A percentile compares a stretch with the other conserved stretches of the same genome.
Evolutionary conservation across 1,140 invertebrate genomes (phyloP).

Genomic region (Euwallacea fornicatus): DNA sequence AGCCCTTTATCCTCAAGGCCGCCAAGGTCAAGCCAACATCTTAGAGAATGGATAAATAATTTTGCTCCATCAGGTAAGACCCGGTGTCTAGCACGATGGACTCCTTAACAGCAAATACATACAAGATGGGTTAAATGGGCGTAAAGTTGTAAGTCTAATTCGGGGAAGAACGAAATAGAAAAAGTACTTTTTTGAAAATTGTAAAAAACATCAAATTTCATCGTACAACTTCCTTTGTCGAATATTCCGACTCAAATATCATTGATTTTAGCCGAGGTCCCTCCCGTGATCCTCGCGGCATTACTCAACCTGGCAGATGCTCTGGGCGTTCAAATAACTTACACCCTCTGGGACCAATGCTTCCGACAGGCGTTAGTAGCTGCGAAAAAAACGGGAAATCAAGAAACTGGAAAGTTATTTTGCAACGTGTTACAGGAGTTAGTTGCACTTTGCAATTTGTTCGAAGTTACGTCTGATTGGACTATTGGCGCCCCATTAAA

Average conservation of each 20-base stretch:
- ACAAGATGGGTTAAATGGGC: not conserved
- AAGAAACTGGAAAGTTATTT: conserved; percentile 61
- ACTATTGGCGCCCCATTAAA: conserved; percentile 66
- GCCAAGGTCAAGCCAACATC: conserved; percentile 68
- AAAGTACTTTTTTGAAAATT: not conserved
- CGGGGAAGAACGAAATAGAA: no score
- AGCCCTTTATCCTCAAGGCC: conserved; percentile 66
- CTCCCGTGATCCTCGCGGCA: conserved; percentile 65
- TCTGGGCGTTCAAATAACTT: conserved; percentile 72
- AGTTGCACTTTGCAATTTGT: conserved; percentile 66
- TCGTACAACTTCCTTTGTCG: conserved; percentile 22
- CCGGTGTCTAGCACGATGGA: not conserved
- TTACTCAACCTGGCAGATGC: conserved; percentile 72
- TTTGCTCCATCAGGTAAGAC: conserved; percentile 62
- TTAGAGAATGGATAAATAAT: conserved; percentile 65
- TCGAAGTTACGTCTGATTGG: conserved; percentile 68
- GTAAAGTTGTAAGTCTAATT: not conserved
- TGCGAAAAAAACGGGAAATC: conserved; percentile 41
- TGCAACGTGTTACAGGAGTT: conserved; percentile 64
- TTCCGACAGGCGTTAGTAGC: conserved; percentile 62
- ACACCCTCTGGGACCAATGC: conserved; percentile 73
- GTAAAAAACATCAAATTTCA: no score
- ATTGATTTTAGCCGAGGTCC: conserved; percentile 58
- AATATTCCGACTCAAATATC: not conserved
- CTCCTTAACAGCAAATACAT: not conserved